Evolutionary conservation across 2,113 vertebrate genomes (phyloP), one percentile per base, ranked within the genome.

Genomic region (Labeo catla): DNA sequence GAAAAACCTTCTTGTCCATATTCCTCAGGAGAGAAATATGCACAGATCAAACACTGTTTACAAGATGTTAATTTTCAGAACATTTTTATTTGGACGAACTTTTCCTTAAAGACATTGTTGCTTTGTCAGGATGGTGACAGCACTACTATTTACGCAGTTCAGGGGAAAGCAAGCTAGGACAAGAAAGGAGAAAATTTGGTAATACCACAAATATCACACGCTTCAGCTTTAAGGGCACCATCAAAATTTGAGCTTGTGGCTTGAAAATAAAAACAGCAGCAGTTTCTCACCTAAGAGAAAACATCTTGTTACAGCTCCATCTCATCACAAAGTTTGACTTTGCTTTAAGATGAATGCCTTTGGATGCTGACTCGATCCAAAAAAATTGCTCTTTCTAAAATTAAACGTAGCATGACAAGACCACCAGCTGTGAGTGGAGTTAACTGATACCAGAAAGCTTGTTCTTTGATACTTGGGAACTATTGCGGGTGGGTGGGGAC

Each of bases 291-390:
- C 15, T 4, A 19, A 43, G 36, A 39, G 16, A 72, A 8, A 72
- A 49, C 6, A 49, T 74, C 45, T 72, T 10, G 66, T 43, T 43
- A 70, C 8, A 72, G 68, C 39, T 74, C 21, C 61, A 81, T 43
- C 76, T 12, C 10, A 65, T 72, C 3, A 4, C 50, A 59, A 45
- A 80, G 49, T n/a, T 52, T 45, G 52, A 59, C 50, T 84, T 74
- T 39, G 45, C 54, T 74, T 34, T 7, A 86, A 63, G 45, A 45
- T n/a, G 19, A 81, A 50, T 73, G 66, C 23, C 68, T 74, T 34
- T 6, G 9, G 43, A 45, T 16, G 10, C 72, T 49, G 45, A 47
- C 45, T 80, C 19, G n/a, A 45, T 68, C 28, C 47, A 49, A 87
- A 59, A 78, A 77, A 45, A n/a, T 12, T 39, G 4, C 8, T n/a